phyloP scores from a whole-genome alignment of 2,797 vertebrate genomes.

The Echeneis naucrates region DNA sequence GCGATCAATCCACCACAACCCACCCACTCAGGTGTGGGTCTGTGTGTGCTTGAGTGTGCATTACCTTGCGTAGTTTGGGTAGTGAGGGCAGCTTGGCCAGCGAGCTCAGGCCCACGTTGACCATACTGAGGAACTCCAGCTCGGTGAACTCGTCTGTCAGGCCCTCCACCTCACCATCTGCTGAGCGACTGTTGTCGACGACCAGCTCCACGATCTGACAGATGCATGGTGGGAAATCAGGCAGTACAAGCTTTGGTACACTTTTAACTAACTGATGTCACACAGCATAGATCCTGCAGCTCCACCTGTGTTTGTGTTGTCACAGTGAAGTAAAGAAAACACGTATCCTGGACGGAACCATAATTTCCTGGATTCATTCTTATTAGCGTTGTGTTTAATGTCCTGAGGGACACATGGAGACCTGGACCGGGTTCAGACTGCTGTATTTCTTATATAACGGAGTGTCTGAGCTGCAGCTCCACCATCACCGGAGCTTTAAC shows the following conservation, averaged over 20 bases:
- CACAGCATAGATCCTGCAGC: neutral
- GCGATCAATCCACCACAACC: too few species aligned
- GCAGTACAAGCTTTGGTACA: too few species aligned
- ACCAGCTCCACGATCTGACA: slow-evolving; percentile 87
- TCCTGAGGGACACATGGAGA: too few species aligned
- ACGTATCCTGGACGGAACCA: too few species aligned
- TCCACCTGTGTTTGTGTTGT: too few species aligned
- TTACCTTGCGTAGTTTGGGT: slow-evolving; percentile 92
- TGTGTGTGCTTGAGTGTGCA: neutral
- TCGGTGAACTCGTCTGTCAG: slow-evolving; percentile 91
- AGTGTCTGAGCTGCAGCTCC: slow-evolving; percentile 2
- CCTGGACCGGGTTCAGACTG: neutral
- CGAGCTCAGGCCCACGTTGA: slow-evolving; percentile 92
- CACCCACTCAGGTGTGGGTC: neutral
- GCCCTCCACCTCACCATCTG: slow-evolving; percentile 93
- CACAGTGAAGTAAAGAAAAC: too few species aligned
- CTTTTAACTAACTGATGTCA: neutral
- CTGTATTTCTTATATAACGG: slow-evolving; percentile 40
- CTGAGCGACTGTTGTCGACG: slow-evolving; percentile 93
- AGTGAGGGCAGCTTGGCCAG: slow-evolving; percentile 90
- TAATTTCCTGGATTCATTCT: too few species aligned
- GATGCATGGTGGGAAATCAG: too few species aligned
- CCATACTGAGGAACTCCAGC: slow-evolving; percentile 95
- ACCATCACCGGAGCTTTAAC: slow-evolving; percentile 26
- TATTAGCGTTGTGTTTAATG: too few species aligned